Conservation (phyloP, 2,797 vertebrate species). For the Hybognathus amarus region DNA sequence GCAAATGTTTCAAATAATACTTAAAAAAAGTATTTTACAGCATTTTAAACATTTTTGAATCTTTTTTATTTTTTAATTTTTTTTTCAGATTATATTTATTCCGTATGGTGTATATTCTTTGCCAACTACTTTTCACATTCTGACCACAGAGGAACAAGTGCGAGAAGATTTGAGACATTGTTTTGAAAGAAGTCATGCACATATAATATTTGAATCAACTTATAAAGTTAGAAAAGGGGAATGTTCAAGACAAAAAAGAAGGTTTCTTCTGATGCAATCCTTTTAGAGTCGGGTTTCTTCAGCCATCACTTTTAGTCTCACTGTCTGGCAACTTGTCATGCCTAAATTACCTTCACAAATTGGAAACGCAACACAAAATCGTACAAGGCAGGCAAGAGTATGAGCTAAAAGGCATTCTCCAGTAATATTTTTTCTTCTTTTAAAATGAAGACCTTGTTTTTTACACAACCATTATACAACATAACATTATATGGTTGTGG, state of each 20-base stretch:
- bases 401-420: conserved; percentile 78
- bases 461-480: conserved; percentile 69
- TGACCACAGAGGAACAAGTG: conserved; percentile 83
- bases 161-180: conserved; percentile 73
- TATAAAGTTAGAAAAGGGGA: conserved; percentile 79
- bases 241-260: conserved; percentile 78
- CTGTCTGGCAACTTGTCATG: conserved; percentile 74
- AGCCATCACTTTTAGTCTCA: conserved; percentile 63
- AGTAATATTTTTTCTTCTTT: conserved; percentile 60
- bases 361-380: conserved; percentile 79
- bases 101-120: conserved; percentile 75
- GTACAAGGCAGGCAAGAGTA: conserved; percentile 79
- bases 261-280: conserved; percentile 56
- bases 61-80: conserved; percentile 75
- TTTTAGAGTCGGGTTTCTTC: conserved; percentile 61
- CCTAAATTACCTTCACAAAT: conserved; percentile 78
- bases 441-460: conserved; percentile 70
- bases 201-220: conserved; percentile 77
- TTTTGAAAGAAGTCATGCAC: conserved; percentile 80
- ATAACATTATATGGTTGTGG: conserved; percentile 56
- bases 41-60: conserved; percentile 67
- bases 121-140: conserved; percentile 83
- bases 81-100: conserved; percentile 83
- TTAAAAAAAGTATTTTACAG: conserved; percentile 84
- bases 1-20: conserved; percentile 76